Conservation (phyloP, 2,888 invertebrate genomes). For the Erebia epiphron region DNA sequence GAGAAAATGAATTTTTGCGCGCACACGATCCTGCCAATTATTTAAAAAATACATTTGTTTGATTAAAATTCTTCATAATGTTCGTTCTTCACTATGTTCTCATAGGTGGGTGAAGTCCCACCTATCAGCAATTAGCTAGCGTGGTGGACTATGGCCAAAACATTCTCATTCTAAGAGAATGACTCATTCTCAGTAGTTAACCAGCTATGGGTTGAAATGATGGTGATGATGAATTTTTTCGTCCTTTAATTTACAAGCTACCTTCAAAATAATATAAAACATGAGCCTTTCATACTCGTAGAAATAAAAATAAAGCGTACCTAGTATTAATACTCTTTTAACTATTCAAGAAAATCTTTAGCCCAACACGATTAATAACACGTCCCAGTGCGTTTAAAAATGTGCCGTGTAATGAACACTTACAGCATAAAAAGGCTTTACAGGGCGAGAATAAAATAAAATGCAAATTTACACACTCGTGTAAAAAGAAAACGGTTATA, state of each 20-base stretch:
- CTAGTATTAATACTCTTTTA: slow-evolving; percentile 19
- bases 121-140: too few species aligned
- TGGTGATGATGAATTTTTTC: too few species aligned
- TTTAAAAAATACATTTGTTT: too few species aligned
- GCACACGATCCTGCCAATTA: too few species aligned
- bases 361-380: slow-evolving; percentile 26
- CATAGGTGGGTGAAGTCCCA: too few species aligned
- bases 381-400: slow-evolving; percentile 27
- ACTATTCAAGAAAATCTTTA: slow-evolving; percentile 24
- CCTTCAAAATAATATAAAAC: not conserved
- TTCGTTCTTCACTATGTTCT: too few species aligned
- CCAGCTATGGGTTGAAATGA: too few species aligned
- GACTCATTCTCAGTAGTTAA: too few species aligned
- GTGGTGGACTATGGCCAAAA: too few species aligned
- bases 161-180: too few species aligned
- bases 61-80: too few species aligned
- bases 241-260: not conserved
- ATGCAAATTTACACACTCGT: slow-evolving; percentile 29
- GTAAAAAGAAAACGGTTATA: slow-evolving; percentile 29
- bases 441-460: slow-evolving; percentile 35
- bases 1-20: too few species aligned
- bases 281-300: not conserved
- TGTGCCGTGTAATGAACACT: slow-evolving; percentile 35
- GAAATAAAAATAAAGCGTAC: slow-evolving; percentile 1
- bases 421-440: slow-evolving; percentile 29